phyloP scores from a whole-genome alignment of 2,797 vertebrate species.

The Sebastolobus alascanus region DNA sequence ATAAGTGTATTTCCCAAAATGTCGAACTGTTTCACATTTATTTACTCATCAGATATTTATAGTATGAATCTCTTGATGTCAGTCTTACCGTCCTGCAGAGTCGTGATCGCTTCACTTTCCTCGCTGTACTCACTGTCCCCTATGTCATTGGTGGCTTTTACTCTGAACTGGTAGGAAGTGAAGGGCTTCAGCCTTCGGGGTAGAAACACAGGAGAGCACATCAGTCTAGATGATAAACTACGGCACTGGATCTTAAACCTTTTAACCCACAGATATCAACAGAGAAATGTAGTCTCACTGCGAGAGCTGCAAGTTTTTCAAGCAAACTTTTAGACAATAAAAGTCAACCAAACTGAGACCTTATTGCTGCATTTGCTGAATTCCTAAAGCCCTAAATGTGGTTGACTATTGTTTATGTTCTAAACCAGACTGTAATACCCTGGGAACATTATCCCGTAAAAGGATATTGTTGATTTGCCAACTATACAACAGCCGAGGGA shows the following conservation, averaged over 20 bases:
- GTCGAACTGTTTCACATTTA: neutral
- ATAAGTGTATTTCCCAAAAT: neutral
- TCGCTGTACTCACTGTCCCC: slow-evolving; percentile 98
- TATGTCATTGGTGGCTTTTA: slow-evolving; percentile 97
- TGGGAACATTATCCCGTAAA: slow-evolving; percentile 15
- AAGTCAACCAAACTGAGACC: slow-evolving; percentile 15
- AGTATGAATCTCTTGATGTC: neutral
- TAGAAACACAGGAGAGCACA: slow-evolving; percentile 32
- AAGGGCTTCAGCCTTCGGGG: slow-evolving; percentile 93
- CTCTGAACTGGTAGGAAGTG: slow-evolving; percentile 97
- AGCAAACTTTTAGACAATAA: neutral
- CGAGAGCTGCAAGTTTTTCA: neutral
- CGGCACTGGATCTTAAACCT: slow-evolving; percentile 18
- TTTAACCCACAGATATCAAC: slow-evolving; percentile 29
- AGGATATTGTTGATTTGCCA: slow-evolving; percentile 27
- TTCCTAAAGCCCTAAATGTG: neutral
- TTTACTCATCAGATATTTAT: slow-evolving; percentile 1
- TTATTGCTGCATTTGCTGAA: neutral
- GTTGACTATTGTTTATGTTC: slow-evolving; percentile 16
- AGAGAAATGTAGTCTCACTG: slow-evolving; percentile 17
- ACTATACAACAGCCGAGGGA: neutral
- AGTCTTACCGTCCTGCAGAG: slow-evolving; percentile 93
- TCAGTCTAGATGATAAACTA: slow-evolving; percentile 35
- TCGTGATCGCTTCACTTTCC: slow-evolving; percentile 96
- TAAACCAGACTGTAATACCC: neutral